phyloP scores from a whole-genome alignment of 2,888 invertebrate genomes.

The Clistopyga incitator region DNA sequence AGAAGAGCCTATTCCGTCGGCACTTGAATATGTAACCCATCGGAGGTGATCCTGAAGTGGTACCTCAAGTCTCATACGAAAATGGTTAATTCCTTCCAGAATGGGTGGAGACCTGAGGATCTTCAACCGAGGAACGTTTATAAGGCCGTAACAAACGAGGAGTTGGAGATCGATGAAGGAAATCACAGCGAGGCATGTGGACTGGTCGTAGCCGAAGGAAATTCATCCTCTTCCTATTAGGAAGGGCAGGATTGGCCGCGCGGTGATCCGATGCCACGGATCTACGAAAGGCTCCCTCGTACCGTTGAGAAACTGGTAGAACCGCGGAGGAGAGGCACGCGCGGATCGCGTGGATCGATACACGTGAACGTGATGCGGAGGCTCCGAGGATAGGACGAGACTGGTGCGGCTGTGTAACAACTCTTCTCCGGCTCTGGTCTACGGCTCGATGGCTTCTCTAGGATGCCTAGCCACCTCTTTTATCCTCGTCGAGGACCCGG shows the following conservation, averaged over 20 bases:
- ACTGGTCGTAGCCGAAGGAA: constrained; percentile 26
- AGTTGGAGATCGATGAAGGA: constrained; percentile 15
- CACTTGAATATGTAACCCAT: too few relatives aligned
- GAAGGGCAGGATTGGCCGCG: constrained; percentile 32
- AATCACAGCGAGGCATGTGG: constrained; percentile 18
- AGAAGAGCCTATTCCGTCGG: too few relatives aligned
- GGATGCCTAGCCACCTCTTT: background rate
- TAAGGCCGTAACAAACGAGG: background rate
- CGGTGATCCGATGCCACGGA: background rate
- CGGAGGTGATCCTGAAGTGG: background rate
- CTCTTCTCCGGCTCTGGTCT: background rate
- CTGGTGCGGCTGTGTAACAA: background rate
- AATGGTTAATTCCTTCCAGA: background rate
- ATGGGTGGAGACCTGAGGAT: constrained; percentile 4
- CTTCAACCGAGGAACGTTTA: background rate
- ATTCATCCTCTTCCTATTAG: constrained; percentile 51
- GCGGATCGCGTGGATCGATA: constrained; percentile 68
- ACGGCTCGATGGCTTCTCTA: constrained; percentile 9
- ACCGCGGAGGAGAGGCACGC: constrained; percentile 61
- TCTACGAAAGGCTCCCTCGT: constrained; percentile 14
- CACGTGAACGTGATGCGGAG: constrained; percentile 62
- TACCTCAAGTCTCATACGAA: background rate
- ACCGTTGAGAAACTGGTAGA: constrained; percentile 56
- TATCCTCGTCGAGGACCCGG: background rate
- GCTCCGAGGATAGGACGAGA: constrained; percentile 2